Conservation (phyloP, 2,888 invertebrate species). For the Cepaea hortensis region DNA sequence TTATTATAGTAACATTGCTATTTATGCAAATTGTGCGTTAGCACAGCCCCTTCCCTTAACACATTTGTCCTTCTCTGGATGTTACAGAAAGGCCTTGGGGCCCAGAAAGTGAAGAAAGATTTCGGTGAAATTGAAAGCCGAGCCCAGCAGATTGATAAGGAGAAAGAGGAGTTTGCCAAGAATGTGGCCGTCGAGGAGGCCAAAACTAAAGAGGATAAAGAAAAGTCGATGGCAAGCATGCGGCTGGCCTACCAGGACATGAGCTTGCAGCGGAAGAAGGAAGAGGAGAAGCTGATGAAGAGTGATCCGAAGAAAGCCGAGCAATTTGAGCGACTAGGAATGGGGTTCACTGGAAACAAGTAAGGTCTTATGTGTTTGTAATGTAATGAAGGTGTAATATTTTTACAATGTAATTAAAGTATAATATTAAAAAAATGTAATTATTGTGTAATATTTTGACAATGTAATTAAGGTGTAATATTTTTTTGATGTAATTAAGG, state of each 20-base stretch:
- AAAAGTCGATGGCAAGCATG: constrained; percentile 78
- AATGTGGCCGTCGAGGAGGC: constrained; percentile 62
- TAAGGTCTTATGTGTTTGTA: constrained; percentile 40
- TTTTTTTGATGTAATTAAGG: background rate
- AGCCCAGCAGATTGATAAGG: constrained; percentile 89
- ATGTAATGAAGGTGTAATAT: background rate
- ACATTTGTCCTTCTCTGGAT: background rate
- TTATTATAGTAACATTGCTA: too few relatives aligned
- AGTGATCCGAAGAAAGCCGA: constrained; percentile 89
- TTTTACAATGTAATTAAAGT: background rate
- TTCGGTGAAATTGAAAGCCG: constrained; percentile 95
- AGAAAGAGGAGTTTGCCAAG: constrained; percentile 78
- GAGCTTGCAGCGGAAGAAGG: constrained; percentile 78
- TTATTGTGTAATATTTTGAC: background rate
- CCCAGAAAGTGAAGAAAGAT: constrained; percentile 94
- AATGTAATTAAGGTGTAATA: background rate
- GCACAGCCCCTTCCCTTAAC: background rate
- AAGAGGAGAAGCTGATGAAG: constrained; percentile 84
- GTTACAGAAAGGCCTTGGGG: constrained; percentile 82
- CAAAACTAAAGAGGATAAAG: constrained; percentile 81
- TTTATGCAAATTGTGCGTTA: too few relatives aligned
- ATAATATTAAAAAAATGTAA: background rate
- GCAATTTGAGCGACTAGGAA: constrained; percentile 93
- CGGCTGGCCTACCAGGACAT: constrained; percentile 75
- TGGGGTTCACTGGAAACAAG: constrained; percentile 80